Percentiles rank a stretch among this genome's conserved stretches.
These are phyloP conservation scores for Poecile montanus DNA, from an alignment of 2,797 vertebrate species.

Conservation along the genomic window DNA sequence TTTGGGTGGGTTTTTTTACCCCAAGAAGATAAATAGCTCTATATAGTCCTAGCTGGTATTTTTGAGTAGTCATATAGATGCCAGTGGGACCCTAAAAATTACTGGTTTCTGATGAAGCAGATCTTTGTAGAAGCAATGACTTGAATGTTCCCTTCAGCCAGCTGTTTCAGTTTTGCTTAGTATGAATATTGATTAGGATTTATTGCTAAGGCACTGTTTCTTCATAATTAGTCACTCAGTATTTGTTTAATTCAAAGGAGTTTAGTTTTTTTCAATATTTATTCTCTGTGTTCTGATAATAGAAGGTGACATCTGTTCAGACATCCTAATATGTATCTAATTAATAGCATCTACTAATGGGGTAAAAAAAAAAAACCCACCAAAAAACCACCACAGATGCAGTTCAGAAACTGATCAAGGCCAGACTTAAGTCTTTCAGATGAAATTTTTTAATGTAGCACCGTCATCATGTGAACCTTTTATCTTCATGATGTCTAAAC, in stretches of 20 bases:
- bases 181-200: background rate
- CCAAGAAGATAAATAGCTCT: background rate
- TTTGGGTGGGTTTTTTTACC: background rate
- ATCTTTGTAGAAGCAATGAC: background rate
- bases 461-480: background rate
- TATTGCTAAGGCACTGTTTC: background rate
- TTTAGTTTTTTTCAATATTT: background rate
- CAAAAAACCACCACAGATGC: fast-evolving
- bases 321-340: background rate
- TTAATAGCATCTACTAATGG: background rate
- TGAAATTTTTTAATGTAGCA: background rate
- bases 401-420: background rate
- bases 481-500: background rate
- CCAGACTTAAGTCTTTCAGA: background rate
- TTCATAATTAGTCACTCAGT: background rate
- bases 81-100: background rate
- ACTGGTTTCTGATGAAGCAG: background rate
- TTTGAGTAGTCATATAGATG: background rate
- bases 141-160: background rate
- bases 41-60: background rate
- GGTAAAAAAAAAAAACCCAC: background rate
- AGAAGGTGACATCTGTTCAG: background rate
- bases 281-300: background rate
- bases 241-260: background rate
- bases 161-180: background rate